Base-by-base conservation (phyloP, 2,113 vertebrate species). In the Meriones unguiculatus region DNA sequence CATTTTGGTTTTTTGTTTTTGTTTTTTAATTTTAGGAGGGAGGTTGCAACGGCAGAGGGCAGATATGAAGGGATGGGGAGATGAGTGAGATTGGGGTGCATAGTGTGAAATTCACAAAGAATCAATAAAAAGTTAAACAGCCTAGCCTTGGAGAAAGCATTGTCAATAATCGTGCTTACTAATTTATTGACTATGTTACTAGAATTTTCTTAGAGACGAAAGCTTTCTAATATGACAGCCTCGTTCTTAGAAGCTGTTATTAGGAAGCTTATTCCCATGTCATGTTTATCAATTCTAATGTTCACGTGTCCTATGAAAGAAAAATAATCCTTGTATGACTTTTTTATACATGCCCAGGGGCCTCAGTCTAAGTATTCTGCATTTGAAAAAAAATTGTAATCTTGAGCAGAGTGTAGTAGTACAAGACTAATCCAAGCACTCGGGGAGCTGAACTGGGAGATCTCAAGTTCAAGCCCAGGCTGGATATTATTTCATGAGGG, bases 201-300 rank as follows among this genome's bases (percentile, higher is more conserved):
- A 94, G 77, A 76, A 76, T 89, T 97, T 96, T 92, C 54, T 59
- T 72, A 91, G 52, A 69, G 59, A 72, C 75, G 22, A 85, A 38
- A 75, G 89, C 73, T 72, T 75, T 88, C 67, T 95, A 24, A 89
- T 4, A 87, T 20, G 35, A 91, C 4, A 76, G 30, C 65, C 38
- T 97, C 20, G 73, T 86, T 94, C 94, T 85, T 84, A 35, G 78
- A 89, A 78, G 24, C 81, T 92, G 73, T 25, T 94, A 38, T 64
- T 96, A 85, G 41, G 64, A 89, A 87, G 32, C 65, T 88, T 89
- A 91, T 95, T 81, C n/a, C 15, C 69, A 5, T 72, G 81, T 87
- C 69, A 5, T 72, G 81, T 87, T 91, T 95, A 13, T 97, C 62
- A 91, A 82, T 10, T 24, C 22, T 87, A 88, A 46, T 89, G 59